Conservation (phyloP, 2,888 invertebrate genomes). For the Omphaloscelis lunosa region DNA sequence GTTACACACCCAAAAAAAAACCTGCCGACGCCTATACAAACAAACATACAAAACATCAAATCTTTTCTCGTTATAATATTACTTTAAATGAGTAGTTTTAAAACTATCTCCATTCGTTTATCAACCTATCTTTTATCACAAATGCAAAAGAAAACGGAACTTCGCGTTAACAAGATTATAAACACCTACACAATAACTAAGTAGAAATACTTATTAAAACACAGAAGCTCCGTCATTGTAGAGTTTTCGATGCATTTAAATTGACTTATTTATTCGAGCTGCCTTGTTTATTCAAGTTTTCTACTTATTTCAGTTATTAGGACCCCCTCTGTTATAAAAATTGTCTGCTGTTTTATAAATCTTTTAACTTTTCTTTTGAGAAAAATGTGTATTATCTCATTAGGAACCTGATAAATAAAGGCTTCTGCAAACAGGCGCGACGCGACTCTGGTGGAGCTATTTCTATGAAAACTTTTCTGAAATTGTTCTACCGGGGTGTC, state of each 20-base stretch:
- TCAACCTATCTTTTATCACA: too few relatives aligned
- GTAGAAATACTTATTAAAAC: conserved; percentile 20
- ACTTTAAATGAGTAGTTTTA: too few relatives aligned
- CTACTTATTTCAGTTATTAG: conserved; percentile 34
- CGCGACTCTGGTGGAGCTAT: too few relatives aligned
- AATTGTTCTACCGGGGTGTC: too few relatives aligned
- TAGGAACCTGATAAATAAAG: too few relatives aligned
- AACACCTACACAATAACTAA: not conserved
- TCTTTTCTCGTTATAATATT: too few relatives aligned
- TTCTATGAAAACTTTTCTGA: too few relatives aligned
- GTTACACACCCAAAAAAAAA: too few relatives aligned
- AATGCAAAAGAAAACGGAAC: not conserved
- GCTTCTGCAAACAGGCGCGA: too few relatives aligned
- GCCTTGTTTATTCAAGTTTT: conserved; percentile 37
- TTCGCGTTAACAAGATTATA: not conserved
- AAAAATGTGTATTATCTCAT: not conserved
- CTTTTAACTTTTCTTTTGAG: conserved; percentile 11
- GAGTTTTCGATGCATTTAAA: conserved; percentile 49
- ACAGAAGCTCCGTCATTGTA: conserved; percentile 7
- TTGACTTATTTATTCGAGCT: conserved; percentile 44
- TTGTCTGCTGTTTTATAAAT: conserved; percentile 5
- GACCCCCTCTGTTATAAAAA: conserved; percentile 1
- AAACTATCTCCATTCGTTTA: too few relatives aligned
- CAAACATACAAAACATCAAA: too few relatives aligned
- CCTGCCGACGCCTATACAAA: too few relatives aligned